phyloP scores from a whole-genome alignment of 2,113 vertebrate genomes.

The Scalopus aquaticus region DNA sequence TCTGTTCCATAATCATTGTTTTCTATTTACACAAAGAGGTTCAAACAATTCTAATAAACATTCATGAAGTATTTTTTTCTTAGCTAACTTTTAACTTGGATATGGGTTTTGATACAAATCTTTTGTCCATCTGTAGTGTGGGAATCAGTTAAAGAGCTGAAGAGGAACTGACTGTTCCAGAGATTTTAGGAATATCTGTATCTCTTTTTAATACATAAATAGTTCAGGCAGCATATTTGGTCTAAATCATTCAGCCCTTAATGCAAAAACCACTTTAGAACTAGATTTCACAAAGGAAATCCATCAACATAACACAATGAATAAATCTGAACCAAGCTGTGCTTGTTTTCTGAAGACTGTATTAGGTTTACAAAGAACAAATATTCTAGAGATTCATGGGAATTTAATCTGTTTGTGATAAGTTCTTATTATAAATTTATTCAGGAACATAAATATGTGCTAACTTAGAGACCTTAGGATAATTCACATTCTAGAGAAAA shows the following conservation, averaged over 20 bases:
- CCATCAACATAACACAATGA: slow-evolving; percentile 24
- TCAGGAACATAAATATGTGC: slow-evolving; percentile 26
- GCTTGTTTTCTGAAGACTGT: slow-evolving; percentile 26
- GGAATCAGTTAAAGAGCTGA: background rate
- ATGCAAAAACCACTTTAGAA: slow-evolving; percentile 6
- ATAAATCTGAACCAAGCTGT: background rate
- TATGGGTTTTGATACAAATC: background rate
- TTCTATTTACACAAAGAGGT: background rate
- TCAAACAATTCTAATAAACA: background rate
- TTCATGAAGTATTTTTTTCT: background rate
- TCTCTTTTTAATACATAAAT: background rate
- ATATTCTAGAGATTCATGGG: slow-evolving; percentile 11
- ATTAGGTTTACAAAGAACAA: slow-evolving; percentile 1
- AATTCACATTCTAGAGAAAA: slow-evolving; percentile 45
- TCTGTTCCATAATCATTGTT: background rate
- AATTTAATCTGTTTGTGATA: slow-evolving; percentile 46
- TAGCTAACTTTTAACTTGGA: background rate
- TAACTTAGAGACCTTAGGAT: background rate
- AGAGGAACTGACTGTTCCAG: background rate
- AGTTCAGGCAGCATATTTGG: background rate
- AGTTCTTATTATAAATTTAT: slow-evolving; percentile 45
- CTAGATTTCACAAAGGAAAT: background rate
- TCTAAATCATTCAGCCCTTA: background rate
- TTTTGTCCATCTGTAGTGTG: background rate
- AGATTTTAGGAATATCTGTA: background rate